Evolutionary conservation across 2,888 invertebrate genomes (phyloP), one percentile per base, ranked within the genome.

Genomic region (Heliconius ismenius): DNA sequence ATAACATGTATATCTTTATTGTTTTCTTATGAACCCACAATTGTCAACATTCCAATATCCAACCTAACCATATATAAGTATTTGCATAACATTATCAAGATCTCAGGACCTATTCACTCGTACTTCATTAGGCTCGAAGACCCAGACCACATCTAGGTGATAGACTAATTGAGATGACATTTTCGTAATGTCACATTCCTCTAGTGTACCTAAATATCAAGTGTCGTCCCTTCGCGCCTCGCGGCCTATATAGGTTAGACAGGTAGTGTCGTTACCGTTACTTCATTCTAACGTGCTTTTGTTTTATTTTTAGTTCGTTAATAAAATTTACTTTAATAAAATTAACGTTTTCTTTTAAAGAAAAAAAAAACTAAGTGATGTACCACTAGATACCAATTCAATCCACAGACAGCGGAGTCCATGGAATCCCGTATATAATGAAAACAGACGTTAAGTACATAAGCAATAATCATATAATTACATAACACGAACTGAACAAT

Each of bases 101-200:
- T 58, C 3, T 39, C 58, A 60, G 32, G 28, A 60, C 4, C 32
- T 32, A 6, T 32, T 32, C 11, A 18, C 43, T 21, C 24, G 4
- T 63, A 54, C 63, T 32, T 77, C 36, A 43, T 70, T 64, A 69
- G 58, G 36, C 58, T 69, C 24, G 24, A 9, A 73, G 15, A 28
- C 73, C 63, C 63, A 49, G 49, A 49, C 58, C 64, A 32, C 62
- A 62, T 43, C 32, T 0, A 74, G 21, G 54, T 58, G 69, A 74
- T 54, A 63, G 74, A 74, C 69, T 77, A 77, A 77, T 77, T 77
- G 74, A 69, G 64, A 74, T 77, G 77, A 77, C 77, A 74, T 77
- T 77, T 77, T 63, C 36, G n/a, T 60, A 63, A 74, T 69, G 74
- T 26, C 63, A 63, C 64, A 77, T 77, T 28, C 77, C 58, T 36